Evolutionary conservation across 1,140 invertebrate genomes (phyloP).

Genomic region (Lasioglossum baleicum): DNA sequence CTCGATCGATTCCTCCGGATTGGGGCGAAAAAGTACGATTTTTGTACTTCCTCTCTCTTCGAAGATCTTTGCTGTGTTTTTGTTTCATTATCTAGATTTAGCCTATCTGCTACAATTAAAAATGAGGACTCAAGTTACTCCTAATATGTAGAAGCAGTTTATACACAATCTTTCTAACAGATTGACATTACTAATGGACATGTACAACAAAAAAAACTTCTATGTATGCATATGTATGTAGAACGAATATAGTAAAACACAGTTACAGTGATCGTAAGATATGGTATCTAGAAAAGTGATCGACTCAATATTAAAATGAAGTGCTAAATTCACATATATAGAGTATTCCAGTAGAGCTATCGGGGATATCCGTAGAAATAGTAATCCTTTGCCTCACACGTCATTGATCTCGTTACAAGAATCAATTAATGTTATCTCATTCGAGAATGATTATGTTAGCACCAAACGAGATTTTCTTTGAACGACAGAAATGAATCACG

Average conservation of each 20-base stretch:
- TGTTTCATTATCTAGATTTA: slow-evolving; percentile 68
- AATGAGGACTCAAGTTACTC: slow-evolving; percentile 68
- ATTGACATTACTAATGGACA: slow-evolving; percentile 53
- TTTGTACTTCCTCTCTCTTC: slow-evolving; percentile 58
- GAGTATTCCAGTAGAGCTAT: slow-evolving; percentile 8
- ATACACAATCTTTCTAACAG: slow-evolving; percentile 64
- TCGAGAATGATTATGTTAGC: not conserved
- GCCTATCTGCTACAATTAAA: slow-evolving; percentile 68
- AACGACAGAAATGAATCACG: slow-evolving; percentile 6
- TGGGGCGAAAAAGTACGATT: slow-evolving; percentile 54
- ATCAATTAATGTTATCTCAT: slow-evolving; percentile 2
- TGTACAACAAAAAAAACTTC: slow-evolving; percentile 1
- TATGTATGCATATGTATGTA: too few relatives aligned
- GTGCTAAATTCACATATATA: not conserved
- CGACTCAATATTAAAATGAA: slow-evolving; percentile 8
- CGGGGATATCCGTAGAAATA: slow-evolving; percentile 11
- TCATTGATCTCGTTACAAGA: slow-evolving; percentile 1
- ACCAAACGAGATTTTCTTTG: slow-evolving; percentile 31
- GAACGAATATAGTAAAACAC: not conserved
- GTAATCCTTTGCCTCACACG: not conserved
- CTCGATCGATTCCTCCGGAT: slow-evolving; percentile 47
- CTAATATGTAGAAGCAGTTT: slow-evolving; percentile 58
- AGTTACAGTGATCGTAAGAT: slow-evolving; percentile 2
- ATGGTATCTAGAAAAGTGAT: slow-evolving; percentile 4
- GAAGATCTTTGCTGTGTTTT: slow-evolving; percentile 66